Conservation (phyloP, 2,113 vertebrate genomes). For the Plecotus auritus region DNA sequence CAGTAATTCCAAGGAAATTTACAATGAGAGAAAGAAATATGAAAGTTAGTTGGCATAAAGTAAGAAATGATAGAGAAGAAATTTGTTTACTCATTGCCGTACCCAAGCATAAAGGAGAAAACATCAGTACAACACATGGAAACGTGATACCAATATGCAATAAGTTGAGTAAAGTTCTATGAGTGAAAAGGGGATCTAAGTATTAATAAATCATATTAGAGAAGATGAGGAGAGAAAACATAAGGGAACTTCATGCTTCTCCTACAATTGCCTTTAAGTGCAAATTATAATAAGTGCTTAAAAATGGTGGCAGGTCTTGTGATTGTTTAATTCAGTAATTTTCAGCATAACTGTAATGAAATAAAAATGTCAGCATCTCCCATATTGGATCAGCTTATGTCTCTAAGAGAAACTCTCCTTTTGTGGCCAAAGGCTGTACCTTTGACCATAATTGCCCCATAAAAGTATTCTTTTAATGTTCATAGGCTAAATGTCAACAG, state of each 20-base stretch:
- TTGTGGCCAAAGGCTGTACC: background rate
- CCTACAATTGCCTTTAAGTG: background rate
- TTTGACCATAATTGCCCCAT: background rate
- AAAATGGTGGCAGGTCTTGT: background rate
- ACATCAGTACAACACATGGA: background rate
- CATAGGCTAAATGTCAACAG: background rate
- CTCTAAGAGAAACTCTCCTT: background rate
- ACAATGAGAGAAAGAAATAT: background rate
- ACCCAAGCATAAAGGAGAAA: background rate
- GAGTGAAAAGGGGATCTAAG: background rate
- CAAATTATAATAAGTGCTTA: background rate
- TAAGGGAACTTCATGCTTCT: background rate
- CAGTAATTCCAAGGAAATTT: constrained; percentile 6
- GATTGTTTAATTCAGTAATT: background rate
- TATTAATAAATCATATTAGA: background rate
- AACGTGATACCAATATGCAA: background rate
- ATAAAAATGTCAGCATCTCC: background rate
- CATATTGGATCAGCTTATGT: background rate
- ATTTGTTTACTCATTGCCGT: background rate
- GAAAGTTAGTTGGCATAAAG: background rate
- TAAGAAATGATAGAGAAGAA: background rate
- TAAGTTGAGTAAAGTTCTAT: background rate
- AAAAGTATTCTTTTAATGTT: background rate
- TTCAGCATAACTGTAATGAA: background rate
- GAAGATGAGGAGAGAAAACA: background rate